Percentiles rank a stretch among this genome's conserved stretches.
Conservation (phyloP, 2,888 invertebrate species). For the Pheosia gnoma region DNA sequence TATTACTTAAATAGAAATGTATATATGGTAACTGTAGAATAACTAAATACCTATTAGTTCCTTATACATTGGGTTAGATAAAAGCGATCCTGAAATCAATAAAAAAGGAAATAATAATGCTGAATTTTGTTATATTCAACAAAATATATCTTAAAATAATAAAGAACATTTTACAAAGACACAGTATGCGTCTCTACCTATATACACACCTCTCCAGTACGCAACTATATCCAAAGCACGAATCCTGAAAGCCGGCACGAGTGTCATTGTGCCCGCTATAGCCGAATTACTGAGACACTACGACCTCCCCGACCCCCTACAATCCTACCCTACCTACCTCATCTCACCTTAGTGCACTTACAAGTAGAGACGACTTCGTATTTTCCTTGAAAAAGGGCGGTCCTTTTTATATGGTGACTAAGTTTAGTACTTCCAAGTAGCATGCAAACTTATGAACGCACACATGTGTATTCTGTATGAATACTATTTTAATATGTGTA, state of each 20-base stretch:
- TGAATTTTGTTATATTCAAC: too few species aligned
- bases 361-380: constrained; percentile 4
- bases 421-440: constrained; percentile 2
- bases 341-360: constrained; percentile 7
- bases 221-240: constrained; percentile 33
- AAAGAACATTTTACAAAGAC: constrained; percentile 3
- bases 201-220: constrained; percentile 11
- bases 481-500: too few species aligned
- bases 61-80: too few species aligned
- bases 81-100: too few species aligned
- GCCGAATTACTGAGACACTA: constrained; percentile 65
- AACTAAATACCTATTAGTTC: too few species aligned
- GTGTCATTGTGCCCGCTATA: constrained; percentile 57
- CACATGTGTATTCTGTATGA: too few species aligned
- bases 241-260: constrained; percentile 38
- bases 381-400: constrained; percentile 2
- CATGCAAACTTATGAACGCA: neutral
- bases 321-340: constrained; percentile 34
- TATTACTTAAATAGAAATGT: too few species aligned
- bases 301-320: constrained; percentile 57
- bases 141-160: neutral
- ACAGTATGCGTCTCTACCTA: constrained; percentile 10
- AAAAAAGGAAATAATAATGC: too few species aligned
- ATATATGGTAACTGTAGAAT: too few species aligned
- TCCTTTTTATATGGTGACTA: neutral